Percentiles rank a stretch among this genome's conserved stretches.
These are phyloP conservation scores for Perodicticus potto DNA, from an alignment of 2,797 vertebrate genomes.

Conservation along the genomic window DNA sequence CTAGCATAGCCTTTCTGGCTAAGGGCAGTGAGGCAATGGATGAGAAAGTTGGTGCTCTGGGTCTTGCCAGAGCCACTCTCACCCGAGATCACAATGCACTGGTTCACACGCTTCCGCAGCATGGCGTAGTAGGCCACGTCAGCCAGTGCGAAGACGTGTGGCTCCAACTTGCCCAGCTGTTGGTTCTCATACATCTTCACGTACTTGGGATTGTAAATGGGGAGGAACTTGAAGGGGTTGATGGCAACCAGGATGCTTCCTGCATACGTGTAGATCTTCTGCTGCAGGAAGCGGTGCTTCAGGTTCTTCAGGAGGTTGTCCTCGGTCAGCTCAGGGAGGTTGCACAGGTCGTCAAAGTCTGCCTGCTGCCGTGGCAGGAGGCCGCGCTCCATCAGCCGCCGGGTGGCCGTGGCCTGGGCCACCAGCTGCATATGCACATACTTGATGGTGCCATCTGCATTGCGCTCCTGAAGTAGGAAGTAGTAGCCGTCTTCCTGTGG, in stretches of 20 bases:
- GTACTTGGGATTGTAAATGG: conserved; percentile 99
- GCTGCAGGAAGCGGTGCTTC: conserved; percentile 94
- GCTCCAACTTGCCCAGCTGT: conserved; percentile 97
- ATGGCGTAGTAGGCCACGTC: conserved; percentile 99
- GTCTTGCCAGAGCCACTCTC: conserved; percentile 99
- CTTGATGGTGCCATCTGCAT: conserved; percentile 94
- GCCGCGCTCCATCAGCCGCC: conserved; percentile 93
- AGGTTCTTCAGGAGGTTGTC: conserved; percentile 94
- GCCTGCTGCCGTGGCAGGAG: conserved; percentile 95
- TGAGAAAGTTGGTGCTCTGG: conserved; percentile 99
- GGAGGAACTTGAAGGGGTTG: conserved; percentile 98
- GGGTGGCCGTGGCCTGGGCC: conserved; percentile 90
- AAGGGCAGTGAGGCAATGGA: conserved; percentile 98
- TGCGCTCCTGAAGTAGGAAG: conserved; percentile 95
- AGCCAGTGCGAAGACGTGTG: conserved; percentile 98
- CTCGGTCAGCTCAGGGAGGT: conserved; percentile 95
- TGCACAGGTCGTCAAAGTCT: conserved; percentile 96
- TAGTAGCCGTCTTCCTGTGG: conserved; percentile 95
- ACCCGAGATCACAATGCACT: conserved; percentile 99
- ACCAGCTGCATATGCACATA: conserved; percentile 93
- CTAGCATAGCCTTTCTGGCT: conserved; percentile 99
- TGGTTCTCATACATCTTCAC: conserved; percentile 99
- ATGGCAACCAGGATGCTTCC: conserved; percentile 98
- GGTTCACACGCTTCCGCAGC: conserved; percentile 96
- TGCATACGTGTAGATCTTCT: conserved; percentile 98